Conservation (phyloP, 1,140 invertebrate genomes). For the Papilio polyxenes region DNA sequence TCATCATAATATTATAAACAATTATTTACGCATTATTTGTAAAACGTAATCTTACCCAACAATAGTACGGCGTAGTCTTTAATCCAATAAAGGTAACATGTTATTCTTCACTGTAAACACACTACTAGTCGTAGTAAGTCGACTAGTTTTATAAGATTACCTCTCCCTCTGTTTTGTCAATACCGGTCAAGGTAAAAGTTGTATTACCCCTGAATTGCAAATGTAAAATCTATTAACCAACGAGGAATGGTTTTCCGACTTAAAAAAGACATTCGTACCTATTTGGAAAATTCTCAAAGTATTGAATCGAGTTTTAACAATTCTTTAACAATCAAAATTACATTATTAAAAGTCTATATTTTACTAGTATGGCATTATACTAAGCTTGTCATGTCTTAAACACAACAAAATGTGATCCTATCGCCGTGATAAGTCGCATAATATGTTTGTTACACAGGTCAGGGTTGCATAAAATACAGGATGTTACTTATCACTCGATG, state of each 20-base stretch:
- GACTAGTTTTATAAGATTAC: not conserved
- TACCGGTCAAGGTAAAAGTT: not conserved
- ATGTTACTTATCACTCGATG: constrained; percentile 5
- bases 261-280: no score
- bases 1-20: not conserved
- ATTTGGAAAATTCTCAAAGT: no score
- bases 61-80: not conserved
- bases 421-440: not conserved
- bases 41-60: not conserved
- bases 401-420: no score
- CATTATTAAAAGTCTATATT: no score
- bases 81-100: not conserved
- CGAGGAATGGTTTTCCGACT: no score
- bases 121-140: not conserved
- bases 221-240: not conserved
- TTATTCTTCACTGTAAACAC: not conserved
- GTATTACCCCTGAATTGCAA: not conserved
- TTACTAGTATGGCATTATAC: not conserved
- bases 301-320: no score
- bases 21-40: not conserved
- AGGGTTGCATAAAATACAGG: not conserved
- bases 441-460: not conserved
- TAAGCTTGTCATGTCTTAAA: not conserved
- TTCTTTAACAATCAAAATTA: no score
- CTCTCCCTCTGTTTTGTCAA: not conserved